Percentiles rank a stretch among this genome's conserved stretches.
Conservation (phyloP, 30 jellyfish, hydroid and myxozoan species). For the Aurelia aurita region DNA sequence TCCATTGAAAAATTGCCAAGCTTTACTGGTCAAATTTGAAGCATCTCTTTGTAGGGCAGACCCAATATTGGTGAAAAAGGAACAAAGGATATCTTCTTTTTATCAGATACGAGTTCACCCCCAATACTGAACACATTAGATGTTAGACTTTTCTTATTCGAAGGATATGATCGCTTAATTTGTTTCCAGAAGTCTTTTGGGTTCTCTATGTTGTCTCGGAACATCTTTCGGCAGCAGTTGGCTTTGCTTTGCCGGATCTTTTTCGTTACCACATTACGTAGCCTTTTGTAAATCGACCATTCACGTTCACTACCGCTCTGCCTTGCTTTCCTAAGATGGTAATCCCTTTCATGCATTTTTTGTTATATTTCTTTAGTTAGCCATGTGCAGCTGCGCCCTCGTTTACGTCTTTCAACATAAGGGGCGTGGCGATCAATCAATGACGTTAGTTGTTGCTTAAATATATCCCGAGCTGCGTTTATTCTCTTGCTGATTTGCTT, state of each 20-base stretch:
- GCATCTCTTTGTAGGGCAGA: conserved; percentile 48
- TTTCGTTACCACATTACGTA: conserved; percentile 34
- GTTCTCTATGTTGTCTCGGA: conserved; percentile 47
- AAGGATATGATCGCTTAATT: conserved; percentile 34
- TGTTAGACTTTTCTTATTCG: conserved; percentile 22
- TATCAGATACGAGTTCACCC: conserved; percentile 15
- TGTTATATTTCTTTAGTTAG: no score
- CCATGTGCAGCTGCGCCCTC: no score
- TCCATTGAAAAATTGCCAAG: conserved; percentile 53
- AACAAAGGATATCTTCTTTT: conserved; percentile 10
- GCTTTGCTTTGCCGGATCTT: conserved; percentile 46
- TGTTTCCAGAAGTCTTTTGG: conserved; percentile 35
- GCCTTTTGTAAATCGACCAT: conserved; percentile 45
- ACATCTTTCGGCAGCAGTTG: conserved; percentile 51
- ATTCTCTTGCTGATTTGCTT: no score
- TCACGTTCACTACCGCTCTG: conserved; percentile 34
- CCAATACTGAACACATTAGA: conserved; percentile 19
- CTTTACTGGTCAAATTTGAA: background rate
- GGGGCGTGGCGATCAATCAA: no score
- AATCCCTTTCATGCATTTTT: no score
- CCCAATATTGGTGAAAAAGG: conserved; percentile 33
- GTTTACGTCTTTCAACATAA: no score
- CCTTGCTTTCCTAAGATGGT: conserved; percentile 33
- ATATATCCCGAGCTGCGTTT: no score
- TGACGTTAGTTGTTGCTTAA: no score